phyloP scores from a whole-genome alignment of 2,797 vertebrate genomes.

The Odontamblyopus lacepedii region DNA sequence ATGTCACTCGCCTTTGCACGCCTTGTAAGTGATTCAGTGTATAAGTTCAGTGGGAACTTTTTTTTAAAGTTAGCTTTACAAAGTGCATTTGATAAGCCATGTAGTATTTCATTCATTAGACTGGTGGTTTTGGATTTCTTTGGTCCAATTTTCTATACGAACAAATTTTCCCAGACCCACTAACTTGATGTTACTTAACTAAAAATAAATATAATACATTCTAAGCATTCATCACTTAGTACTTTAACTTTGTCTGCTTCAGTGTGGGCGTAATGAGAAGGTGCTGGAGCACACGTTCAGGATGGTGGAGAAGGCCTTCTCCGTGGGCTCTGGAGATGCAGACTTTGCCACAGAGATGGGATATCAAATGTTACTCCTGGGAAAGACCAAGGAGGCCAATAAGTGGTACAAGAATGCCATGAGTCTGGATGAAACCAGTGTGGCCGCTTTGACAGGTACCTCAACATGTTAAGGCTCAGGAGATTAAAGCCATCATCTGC shows the following conservation, averaged over 20 bases:
- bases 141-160: too few relatives aligned
- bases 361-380: conserved; percentile 91
- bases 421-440: conserved; percentile 87
- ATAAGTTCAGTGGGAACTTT: background rate
- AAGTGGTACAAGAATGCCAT: conserved; percentile 93
- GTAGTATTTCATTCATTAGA: too few relatives aligned
- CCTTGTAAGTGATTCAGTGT: conserved; percentile 78
- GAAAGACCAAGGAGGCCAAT: conserved; percentile 85
- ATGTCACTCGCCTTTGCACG: conserved; percentile 93
- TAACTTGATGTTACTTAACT: too few relatives aligned
- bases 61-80: background rate
- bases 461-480: background rate
- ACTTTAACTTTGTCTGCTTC: background rate
- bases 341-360: conserved; percentile 93
- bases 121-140: too few relatives aligned
- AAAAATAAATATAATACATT: too few relatives aligned
- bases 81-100: too few relatives aligned
- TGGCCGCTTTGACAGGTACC: conserved; percentile 87
- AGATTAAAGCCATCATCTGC: too few relatives aligned
- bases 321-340: conserved; percentile 77
- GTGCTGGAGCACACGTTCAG: conserved; percentile 86
- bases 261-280: conserved; percentile 91
- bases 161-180: too few relatives aligned
- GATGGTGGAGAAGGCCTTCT: conserved; percentile 88
- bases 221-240: background rate